Conservation (phyloP, 2,888 invertebrate genomes). For the Hirtodrosophila histrioides region DNA sequence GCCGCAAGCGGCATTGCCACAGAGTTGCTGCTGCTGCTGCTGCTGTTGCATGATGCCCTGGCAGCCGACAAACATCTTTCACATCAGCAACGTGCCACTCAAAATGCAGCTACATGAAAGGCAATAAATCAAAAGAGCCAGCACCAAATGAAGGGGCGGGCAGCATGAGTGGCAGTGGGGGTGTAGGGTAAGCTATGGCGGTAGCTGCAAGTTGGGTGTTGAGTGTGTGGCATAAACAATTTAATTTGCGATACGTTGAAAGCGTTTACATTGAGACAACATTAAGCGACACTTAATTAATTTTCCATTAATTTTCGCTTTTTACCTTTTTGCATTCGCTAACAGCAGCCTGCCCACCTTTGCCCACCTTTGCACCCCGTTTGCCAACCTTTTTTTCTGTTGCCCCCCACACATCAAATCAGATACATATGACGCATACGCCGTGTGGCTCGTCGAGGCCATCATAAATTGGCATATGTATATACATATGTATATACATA, state of each 20-base stretch:
- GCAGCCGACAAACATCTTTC: slow-evolving; percentile 15
- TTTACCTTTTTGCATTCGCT: slow-evolving; percentile 31
- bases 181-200: not conserved
- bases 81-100: slow-evolving; percentile 19
- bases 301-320: slow-evolving; percentile 74
- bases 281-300: slow-evolving; percentile 76
- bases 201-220: not conserved
- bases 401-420: too few relatives aligned
- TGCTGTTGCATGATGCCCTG: slow-evolving; percentile 3
- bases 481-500: slow-evolving; percentile 27
- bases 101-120: slow-evolving; percentile 51
- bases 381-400: too few relatives aligned
- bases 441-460: slow-evolving; percentile 20
- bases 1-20: slow-evolving; percentile 31
- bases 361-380: too few relatives aligned
- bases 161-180: too few relatives aligned
- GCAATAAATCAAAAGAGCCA: slow-evolving; percentile 71
- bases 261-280: slow-evolving; percentile 77
- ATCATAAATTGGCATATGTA: slow-evolving; percentile 65
- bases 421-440: slow-evolving; percentile 32
- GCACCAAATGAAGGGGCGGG: not conserved
- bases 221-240: slow-evolving; percentile 56
- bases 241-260: slow-evolving; percentile 73
- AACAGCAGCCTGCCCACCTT: too few relatives aligned
- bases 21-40: slow-evolving; percentile 2